Evolutionary conservation across 1,140 invertebrate species (phyloP), one percentile per base, ranked within the genome.

Genomic region (Cephus cinctus): DNA sequence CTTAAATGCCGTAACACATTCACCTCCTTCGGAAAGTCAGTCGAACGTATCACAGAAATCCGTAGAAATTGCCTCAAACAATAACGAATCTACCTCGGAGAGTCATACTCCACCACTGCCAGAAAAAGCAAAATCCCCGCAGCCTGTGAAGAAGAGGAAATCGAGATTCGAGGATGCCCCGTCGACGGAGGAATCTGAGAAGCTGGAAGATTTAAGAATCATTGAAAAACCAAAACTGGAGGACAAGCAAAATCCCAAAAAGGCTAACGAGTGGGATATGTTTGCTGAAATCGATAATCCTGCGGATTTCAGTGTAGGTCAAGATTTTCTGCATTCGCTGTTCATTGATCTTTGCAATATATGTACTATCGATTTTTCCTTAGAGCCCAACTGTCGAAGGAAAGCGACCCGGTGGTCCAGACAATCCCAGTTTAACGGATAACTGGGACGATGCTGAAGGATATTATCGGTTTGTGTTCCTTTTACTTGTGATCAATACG

Each of bases 391-490:
- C 84, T n/a, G 81, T 89, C 22, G 79, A 84, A 22, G 81, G 52
- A 78, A 83, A 78, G 70, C 86, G 81, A 62, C 74, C 80, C 54
- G 81, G 83, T 32, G 78, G 78, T n/a, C 77, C 82, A 22, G 92
- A 95, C 63, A 96, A 96, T 78, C 92, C 92, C 0, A 88, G 89
- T 48, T 78, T 98, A 3, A 96, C 89, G 3, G 98, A 99, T 71
- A 99, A 99, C 71, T 99, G 98, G 97, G 98, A 99, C 72, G 97
- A 99, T 79, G 91, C 96, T 11, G 98, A 99, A 79, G 98, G 98
- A 31, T 98, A 97, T 76, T 92, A 92, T 62, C 59, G 70, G 71
- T 75, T 46, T 53, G 34, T 39, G 70, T 40, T 12, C 21, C 22
- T 31, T 44, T 35, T n/a, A n/a, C n/a, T n/a, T n/a, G n/a, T n/a